Conservation (phyloP, 2,797 vertebrate species). For the Myotis daubentonii region DNA sequence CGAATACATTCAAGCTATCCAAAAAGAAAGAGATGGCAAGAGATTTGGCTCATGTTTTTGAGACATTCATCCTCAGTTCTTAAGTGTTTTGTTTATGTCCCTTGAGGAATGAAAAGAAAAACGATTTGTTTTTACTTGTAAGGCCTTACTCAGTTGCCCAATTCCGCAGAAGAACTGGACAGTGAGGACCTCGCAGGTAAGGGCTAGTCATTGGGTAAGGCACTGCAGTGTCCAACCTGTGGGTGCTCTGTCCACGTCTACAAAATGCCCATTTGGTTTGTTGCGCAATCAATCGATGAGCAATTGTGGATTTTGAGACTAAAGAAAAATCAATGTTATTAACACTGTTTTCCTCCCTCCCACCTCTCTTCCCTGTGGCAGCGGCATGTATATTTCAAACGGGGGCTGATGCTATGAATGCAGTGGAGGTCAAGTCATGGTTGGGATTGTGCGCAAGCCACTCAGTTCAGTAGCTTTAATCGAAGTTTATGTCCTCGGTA, state of each 20-base stretch:
- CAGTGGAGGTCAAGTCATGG: background rate
- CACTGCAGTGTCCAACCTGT: conserved; percentile 77
- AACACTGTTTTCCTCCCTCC: conserved; percentile 26
- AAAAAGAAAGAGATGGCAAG: conserved; percentile 73
- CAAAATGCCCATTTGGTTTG: conserved; percentile 74
- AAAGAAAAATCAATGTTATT: background rate
- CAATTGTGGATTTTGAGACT: conserved; percentile 40
- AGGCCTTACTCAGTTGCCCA: conserved; percentile 91
- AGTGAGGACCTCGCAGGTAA: conserved; percentile 90
- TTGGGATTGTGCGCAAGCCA: conserved; percentile 6
- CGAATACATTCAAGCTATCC: conserved; percentile 74
- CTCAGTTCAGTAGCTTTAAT: background rate
- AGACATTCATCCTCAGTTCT: conserved; percentile 83
- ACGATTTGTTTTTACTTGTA: conserved; percentile 90
- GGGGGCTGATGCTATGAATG: background rate
- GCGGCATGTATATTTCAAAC: background rate
- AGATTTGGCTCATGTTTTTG: conserved; percentile 79
- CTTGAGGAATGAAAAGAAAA: conserved; percentile 88
- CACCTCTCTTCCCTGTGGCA: background rate
- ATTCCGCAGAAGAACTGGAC: conserved; percentile 90
- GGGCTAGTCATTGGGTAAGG: conserved; percentile 87
- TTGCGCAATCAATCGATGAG: conserved; percentile 45
- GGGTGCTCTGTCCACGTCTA: conserved; percentile 74
- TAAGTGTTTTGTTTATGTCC: conserved; percentile 88
- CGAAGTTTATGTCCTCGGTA: background rate